A percentile compares a stretch with the other conserved stretches of the same genome.
Evolutionary conservation across 2,113 vertebrate species (phyloP).

Genomic region (Theristicus caerulescens): DNA sequence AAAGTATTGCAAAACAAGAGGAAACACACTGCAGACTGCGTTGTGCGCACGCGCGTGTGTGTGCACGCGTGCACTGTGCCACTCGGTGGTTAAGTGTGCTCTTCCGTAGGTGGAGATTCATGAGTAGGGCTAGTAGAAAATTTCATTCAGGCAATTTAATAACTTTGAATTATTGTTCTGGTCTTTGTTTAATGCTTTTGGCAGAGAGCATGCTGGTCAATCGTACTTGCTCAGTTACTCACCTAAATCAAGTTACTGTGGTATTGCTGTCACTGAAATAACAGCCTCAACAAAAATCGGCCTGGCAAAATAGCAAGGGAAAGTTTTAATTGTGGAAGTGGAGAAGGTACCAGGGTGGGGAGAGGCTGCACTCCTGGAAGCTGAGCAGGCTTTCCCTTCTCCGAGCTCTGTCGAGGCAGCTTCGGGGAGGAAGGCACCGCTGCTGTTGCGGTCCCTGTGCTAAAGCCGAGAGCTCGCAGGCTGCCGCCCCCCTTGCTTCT

Average conservation of each 20-base stretch:
- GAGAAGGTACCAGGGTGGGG: neutral
- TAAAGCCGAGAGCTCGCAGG: neutral
- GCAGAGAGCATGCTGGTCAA: neutral
- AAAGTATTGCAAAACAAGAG: neutral
- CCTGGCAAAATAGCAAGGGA: neutral
- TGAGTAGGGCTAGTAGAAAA: neutral
- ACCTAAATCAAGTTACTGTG: constrained; percentile 12
- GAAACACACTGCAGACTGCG: neutral
- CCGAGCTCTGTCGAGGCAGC: accelerated
- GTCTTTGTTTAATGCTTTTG: constrained; percentile 38
- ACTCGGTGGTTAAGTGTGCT: neutral
- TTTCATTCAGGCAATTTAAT: constrained; percentile 31
- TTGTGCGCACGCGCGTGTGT: accelerated
- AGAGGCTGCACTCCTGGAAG: neutral
- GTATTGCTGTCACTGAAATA: neutral
- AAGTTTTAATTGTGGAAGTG: neutral
- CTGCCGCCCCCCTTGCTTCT: neutral
- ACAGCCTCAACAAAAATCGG: neutral
- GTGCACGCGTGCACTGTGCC: neutral
- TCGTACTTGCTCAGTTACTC: neutral
- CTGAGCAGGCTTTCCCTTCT: neutral
- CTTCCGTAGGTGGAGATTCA: neutral
- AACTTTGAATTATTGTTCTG: constrained; percentile 24
- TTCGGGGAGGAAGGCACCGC: neutral
- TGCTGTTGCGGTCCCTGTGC: neutral